Base-by-base conservation (phyloP, 1,140 invertebrate species). In the Cydia pomonella region DNA sequence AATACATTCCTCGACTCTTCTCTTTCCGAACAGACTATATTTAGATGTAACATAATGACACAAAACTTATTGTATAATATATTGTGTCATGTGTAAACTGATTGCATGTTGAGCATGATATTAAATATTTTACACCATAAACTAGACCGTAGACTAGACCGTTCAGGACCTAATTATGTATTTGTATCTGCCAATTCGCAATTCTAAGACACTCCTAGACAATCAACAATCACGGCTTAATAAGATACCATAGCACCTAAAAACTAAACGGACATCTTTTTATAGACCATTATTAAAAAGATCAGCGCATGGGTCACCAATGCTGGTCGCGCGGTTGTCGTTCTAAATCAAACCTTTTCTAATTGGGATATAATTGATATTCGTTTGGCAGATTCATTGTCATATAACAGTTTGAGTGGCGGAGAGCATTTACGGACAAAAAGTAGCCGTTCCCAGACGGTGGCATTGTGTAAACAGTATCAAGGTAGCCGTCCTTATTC, bases 381-480 rank as follows among this genome's bases (percentile, higher is more conserved):
- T 38, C 5, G 64, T 13, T 33, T 29, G 29, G 64, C 64, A 33
- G 29, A 29, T 33, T 29, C 29, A 12, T 29, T 69, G 64, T 69
- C 27, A 33, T 69, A 69, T 38, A 33, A 41, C 64, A 18, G 13
- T 69, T 38, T 38, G 64, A 21, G 12, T 18, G 64, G 12, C 29
- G n/a, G 64, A n/a, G 64, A 69, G 25, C 64, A n/a, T 69, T 69
- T 69, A 69, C 27, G 29, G 18, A 38, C 64, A 69, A 69, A 69
- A 69, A 69, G 64, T 21, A 38, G 64, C 64, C 33, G 29, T 69
- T 69, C 64, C 64, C 64, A 69, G 64, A n/a, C 18, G 16, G 64
- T 69, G 64, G 64, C 64, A 69, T 69, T 69, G 64, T 69, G 64
- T 69, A 69, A 69, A 38, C 29, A 33, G 64, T 69, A 69, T 69